phyloP scores from a whole-genome alignment of 1,140 invertebrate species.

The Zaprionus ornatus region DNA sequence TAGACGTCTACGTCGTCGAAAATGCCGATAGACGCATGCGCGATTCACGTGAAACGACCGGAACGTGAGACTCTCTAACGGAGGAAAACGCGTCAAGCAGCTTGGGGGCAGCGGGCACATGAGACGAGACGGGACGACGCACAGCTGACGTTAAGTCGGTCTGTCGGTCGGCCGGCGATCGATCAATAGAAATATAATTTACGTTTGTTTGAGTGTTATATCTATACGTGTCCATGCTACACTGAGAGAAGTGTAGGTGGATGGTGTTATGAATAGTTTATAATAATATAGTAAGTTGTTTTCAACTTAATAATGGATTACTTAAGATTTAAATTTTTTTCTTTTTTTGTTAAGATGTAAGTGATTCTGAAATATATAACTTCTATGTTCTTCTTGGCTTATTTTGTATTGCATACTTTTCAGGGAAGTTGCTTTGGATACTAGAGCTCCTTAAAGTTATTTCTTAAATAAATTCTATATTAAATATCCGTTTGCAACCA shows the following conservation, averaged over 20 bases:
- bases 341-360: no score
- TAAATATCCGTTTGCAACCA: no score
- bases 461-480: no score
- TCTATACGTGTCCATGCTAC: slow-evolving; percentile 26
- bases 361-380: no score
- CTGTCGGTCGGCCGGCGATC: slow-evolving; percentile 21
- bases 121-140: not conserved
- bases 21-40: slow-evolving; percentile 59
- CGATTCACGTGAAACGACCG: slow-evolving; percentile 68
- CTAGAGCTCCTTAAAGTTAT: no score
- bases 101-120: not conserved
- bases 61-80: not conserved
- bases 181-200: slow-evolving; percentile 69
- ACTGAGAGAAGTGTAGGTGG: not conserved
- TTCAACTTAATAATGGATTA: no score
- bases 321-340: no score
- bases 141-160: slow-evolving; percentile 10
- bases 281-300: no score
- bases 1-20: slow-evolving; percentile 21
- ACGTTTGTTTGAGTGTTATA: slow-evolving; percentile 54
- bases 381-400: no score
- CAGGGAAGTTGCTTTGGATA: no score
- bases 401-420: no score
- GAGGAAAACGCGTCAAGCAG: not conserved
- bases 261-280: not conserved